Conservation (phyloP, 2,797 vertebrate species). For the Calcarius lapponicus region DNA sequence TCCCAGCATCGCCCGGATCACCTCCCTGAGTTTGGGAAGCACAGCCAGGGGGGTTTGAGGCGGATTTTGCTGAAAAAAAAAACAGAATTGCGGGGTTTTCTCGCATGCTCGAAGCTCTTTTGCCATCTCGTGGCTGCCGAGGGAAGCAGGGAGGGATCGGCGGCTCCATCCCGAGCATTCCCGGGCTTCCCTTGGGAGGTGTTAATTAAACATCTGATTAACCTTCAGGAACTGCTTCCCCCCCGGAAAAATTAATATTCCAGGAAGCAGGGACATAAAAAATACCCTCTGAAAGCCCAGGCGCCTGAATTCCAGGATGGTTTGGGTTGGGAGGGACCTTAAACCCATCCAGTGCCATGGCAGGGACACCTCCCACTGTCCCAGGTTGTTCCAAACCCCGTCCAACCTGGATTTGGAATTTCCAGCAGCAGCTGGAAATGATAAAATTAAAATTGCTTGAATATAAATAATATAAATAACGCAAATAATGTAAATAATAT, state of each 20-base stretch:
- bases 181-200: accelerated
- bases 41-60: accelerated
- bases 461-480: not conserved
- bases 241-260: not conserved
- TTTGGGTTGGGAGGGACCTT: not conserved
- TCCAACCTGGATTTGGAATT: not conserved
- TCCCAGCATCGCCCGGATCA: accelerated
- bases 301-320: not conserved
- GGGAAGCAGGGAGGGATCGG: not conserved
- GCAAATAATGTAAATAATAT: not conserved
- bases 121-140: slow-evolving; percentile 75
- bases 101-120: slow-evolving; percentile 19
- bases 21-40: not conserved
- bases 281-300: not conserved
- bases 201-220: not conserved
- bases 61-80: too few relatives aligned
- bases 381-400: accelerated
- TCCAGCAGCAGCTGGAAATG: not conserved
- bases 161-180: not conserved
- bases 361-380: not conserved
- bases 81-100: not conserved
- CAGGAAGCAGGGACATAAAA: not conserved
- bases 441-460: not conserved
- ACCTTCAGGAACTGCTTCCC: not conserved
- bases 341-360: not conserved